Evolutionary conservation across 1,140 invertebrate genomes (phyloP).

Genomic region (Drosophila sechellia): DNA sequence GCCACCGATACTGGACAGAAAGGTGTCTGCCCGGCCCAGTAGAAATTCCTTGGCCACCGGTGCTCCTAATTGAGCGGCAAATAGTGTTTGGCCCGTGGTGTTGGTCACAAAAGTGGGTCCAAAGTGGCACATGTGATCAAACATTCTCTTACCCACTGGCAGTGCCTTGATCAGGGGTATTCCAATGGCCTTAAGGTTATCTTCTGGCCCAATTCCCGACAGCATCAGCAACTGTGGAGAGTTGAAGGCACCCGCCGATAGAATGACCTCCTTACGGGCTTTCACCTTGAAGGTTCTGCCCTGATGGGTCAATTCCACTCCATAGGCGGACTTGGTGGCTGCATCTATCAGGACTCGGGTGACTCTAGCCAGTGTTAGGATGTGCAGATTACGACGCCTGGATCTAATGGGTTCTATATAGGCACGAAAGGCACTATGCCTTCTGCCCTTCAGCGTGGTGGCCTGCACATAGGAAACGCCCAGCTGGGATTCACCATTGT

Average conservation of each 20-base stretch:
- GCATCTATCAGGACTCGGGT: conserved; percentile 88
- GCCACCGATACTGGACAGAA: conserved; percentile 85
- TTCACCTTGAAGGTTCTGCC: conserved; percentile 84
- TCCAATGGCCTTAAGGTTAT: conserved; percentile 88
- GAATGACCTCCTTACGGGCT: conserved; percentile 89
- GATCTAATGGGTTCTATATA: conserved; percentile 86
- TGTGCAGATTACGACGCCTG: conserved; percentile 88
- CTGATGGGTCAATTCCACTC: conserved; percentile 87
- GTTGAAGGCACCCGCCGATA: conserved; percentile 89
- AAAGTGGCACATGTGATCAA: conserved; percentile 90
- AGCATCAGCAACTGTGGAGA: conserved; percentile 93
- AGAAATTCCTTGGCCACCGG: conserved; percentile 48
- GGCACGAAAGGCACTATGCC: conserved; percentile 86
- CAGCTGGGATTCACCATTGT: conserved; percentile 88
- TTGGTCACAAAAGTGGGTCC: conserved; percentile 87
- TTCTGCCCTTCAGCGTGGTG: conserved; percentile 86
- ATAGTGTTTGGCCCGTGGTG: conserved; percentile 74
- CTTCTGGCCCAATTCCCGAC: conserved; percentile 90
- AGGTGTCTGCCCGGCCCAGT: conserved; percentile 59
- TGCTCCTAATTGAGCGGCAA: conserved; percentile 80
- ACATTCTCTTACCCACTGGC: conserved; percentile 89
- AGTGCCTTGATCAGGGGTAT: conserved; percentile 88
- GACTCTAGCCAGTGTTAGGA: conserved; percentile 86
- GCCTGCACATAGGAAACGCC: conserved; percentile 89
- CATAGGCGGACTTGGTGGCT: conserved; percentile 86